A percentile compares a stretch with the other conserved stretches of the same genome.
Evolutionary conservation across 2,113 vertebrate genomes (phyloP).

Genomic region (Merops nubicus): DNA sequence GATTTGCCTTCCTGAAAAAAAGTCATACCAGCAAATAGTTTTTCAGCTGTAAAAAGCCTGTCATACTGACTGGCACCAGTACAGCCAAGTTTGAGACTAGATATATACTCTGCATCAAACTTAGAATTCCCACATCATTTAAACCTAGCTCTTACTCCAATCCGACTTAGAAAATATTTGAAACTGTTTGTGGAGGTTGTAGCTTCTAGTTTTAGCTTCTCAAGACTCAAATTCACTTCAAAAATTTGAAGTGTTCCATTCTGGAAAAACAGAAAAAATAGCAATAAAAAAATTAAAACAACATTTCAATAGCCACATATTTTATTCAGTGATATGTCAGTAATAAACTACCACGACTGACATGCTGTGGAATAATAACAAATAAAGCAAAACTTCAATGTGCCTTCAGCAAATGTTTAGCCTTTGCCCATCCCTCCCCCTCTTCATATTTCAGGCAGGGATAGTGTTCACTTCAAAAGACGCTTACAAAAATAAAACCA

Average conservation of each 20-base stretch:
- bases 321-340: too few species aligned
- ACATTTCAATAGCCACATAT: not conserved
- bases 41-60: not conserved
- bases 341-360: too few species aligned
- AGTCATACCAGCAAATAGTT: not conserved
- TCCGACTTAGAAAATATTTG: not conserved
- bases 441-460: not conserved
- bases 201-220: not conserved
- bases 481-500: not conserved
- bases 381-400: not conserved
- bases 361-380: rapidly evolving
- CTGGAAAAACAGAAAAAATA: not conserved
- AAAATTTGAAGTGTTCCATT: not conserved
- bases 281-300: not conserved
- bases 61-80: not conserved
- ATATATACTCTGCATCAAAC: not conserved
- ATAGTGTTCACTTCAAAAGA: not conserved
- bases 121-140: not conserved
- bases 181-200: not conserved
- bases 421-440: not conserved
- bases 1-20: not conserved
- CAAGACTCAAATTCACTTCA: not conserved
- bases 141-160: not conserved
- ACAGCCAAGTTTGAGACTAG: not conserved
- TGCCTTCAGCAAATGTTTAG: not conserved